Evolutionary conservation across 2,113 vertebrate species (phyloP).

Genomic region (Arizona elegans): DNA sequence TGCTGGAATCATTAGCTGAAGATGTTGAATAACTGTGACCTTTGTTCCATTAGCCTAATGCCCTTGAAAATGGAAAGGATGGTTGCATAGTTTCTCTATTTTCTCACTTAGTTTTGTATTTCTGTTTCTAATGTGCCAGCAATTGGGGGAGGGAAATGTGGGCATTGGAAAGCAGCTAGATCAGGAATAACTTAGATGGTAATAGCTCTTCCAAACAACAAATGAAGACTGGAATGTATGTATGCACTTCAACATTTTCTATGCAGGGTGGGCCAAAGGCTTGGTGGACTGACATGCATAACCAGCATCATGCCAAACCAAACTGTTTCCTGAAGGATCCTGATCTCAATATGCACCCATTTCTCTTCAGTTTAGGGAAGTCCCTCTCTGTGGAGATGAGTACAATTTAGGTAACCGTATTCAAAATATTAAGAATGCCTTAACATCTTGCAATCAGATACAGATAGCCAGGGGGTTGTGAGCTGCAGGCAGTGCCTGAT

Average conservation of each 20-base stretch:
- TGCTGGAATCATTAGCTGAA: background rate
- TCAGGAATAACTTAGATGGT: background rate
- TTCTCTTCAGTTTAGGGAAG: constrained; percentile 46
- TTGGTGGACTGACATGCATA: constrained; percentile 52
- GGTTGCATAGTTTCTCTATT: background rate
- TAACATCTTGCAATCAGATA: background rate
- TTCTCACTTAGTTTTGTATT: background rate
- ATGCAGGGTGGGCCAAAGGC: constrained; percentile 37
- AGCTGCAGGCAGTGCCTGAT: background rate
- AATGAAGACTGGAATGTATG: background rate
- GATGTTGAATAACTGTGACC: background rate
- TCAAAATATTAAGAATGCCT: background rate
- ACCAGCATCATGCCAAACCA: constrained; percentile 54
- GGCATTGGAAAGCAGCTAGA: background rate
- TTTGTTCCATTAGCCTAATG: background rate
- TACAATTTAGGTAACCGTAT: background rate
- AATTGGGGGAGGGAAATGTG: background rate
- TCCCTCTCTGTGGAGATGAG: constrained; percentile 42
- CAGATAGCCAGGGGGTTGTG: background rate
- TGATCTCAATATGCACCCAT: constrained; percentile 50
- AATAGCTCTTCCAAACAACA: background rate
- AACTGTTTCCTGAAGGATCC: constrained; percentile 53
- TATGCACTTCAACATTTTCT: background rate
- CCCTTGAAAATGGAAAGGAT: background rate
- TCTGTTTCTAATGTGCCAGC: background rate